A percentile compares a stretch with the other conserved stretches of the same genome.
Conservation (phyloP, 2,888 invertebrate genomes). For the Diarsia dahlii region DNA sequence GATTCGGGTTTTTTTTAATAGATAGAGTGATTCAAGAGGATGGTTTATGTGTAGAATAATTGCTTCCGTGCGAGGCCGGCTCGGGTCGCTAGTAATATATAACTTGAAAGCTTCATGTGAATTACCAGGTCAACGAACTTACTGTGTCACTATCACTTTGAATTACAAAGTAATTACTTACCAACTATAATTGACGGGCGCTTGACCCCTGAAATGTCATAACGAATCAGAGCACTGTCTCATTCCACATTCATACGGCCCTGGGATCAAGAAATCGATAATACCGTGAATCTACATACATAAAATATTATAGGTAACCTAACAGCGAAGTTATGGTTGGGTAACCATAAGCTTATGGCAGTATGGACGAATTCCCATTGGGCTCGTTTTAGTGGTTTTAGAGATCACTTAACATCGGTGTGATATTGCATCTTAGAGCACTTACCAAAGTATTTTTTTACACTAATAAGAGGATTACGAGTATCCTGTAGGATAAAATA, state of each 20-base stretch:
- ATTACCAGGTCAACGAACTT: neutral
- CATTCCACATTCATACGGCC: neutral
- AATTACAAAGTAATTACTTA: neutral
- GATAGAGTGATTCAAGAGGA: too few relatives aligned
- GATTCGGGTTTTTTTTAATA: too few relatives aligned
- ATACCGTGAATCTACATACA: neutral
- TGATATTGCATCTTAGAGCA: slow-evolving; percentile 7
- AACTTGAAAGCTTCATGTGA: too few relatives aligned
- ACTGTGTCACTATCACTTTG: too few relatives aligned
- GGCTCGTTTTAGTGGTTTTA: neutral
- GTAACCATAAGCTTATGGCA: neutral
- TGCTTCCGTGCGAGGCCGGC: too few relatives aligned
- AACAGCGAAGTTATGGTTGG: neutral
- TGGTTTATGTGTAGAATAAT: too few relatives aligned
- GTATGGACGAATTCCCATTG: neutral
- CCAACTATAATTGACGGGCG: neutral
- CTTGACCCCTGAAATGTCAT: neutral
- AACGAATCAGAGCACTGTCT: neutral
- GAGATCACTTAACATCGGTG: slow-evolving; percentile 9
- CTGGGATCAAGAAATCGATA: neutral
- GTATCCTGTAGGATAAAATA: neutral
- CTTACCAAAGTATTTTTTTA: too few relatives aligned
- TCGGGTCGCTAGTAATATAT: too few relatives aligned
- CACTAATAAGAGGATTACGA: neutral
- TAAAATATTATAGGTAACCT: neutral